Conservation (phyloP, 2,888 invertebrate species). For the Ceriagrion tenellum region DNA sequence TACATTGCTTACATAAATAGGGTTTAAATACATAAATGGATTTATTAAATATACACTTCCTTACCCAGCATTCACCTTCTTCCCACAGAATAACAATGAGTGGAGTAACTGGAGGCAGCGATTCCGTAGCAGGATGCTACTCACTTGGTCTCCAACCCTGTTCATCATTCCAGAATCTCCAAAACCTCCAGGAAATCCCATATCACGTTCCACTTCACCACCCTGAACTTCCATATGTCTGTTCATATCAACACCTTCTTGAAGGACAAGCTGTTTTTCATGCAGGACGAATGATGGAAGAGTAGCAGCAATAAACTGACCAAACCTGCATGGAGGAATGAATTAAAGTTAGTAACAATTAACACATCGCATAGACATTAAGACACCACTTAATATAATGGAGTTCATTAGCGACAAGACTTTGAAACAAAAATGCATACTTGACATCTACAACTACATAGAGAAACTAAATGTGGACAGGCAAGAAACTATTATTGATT, state of each 20-base stretch:
- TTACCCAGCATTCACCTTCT: conserved; percentile 81
- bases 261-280: conserved; percentile 73
- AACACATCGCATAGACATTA: not conserved
- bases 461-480: no score
- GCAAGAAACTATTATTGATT: no score
- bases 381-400: not conserved
- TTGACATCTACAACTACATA: no score
- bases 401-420: not conserved
- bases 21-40: not conserved
- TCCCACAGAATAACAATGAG: conserved; percentile 88
- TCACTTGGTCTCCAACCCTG: conserved; percentile 72
- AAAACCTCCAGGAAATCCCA: conserved; percentile 82
- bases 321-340: conserved; percentile 81
- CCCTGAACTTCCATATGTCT: conserved; percentile 64
- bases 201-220: conserved; percentile 81
- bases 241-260: conserved; percentile 69
- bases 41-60: conserved; percentile 68
- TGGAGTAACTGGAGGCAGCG: conserved; percentile 91
- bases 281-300: conserved; percentile 81
- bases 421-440: no score
- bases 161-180: conserved; percentile 71
- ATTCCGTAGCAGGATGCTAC: conserved; percentile 88
- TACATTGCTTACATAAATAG: no score
- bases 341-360: not conserved
- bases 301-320: conserved; percentile 96